A percentile compares a stretch with the other conserved stretches of the same genome.
These are phyloP conservation scores for Chelmon rostratus DNA, from an alignment of 2,797 vertebrate species.

Conservation along the genomic window DNA sequence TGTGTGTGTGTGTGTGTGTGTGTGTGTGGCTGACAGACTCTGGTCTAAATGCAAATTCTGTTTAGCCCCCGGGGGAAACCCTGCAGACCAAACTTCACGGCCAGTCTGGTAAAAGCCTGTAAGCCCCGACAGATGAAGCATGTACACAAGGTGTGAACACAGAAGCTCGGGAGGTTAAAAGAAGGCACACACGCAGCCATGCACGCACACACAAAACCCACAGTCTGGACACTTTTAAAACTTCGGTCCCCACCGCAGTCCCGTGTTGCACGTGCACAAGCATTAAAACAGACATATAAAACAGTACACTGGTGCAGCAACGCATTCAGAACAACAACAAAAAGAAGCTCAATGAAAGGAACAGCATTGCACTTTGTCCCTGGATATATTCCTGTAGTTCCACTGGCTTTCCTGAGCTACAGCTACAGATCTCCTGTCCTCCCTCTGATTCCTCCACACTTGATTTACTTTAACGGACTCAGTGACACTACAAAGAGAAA, in stretches of 20 bases:
- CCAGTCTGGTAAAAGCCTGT: constrained; percentile 20
- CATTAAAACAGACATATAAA: constrained; percentile 45
- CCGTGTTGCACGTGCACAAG: constrained; percentile 34
- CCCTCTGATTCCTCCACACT: constrained; percentile 43
- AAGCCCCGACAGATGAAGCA: constrained; percentile 27
- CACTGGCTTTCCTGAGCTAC: constrained; percentile 68
- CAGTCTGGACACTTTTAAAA: constrained; percentile 20
- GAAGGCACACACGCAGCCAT: constrained; percentile 51
- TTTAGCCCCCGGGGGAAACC: constrained; percentile 13
- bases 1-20: constrained; percentile 8
- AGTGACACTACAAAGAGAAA: constrained; percentile 19
- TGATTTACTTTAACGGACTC: constrained; percentile 42
- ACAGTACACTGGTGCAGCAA: constrained; percentile 27
- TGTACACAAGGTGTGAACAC: constrained; percentile 33
- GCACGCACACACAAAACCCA: constrained; percentile 2
- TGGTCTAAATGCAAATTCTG: constrained; percentile 49
- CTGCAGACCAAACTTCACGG: constrained; percentile 29
- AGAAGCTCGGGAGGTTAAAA: constrained; percentile 22
- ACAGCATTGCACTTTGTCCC: constrained; percentile 85
- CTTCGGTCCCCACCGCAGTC: constrained; percentile 19
- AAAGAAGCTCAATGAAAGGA: constrained; percentile 36
- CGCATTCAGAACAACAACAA: constrained; percentile 32
- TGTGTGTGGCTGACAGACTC: constrained; percentile 13
- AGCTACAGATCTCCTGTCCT: constrained; percentile 46
- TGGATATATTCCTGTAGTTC: constrained; percentile 63